Conservation (phyloP, 1,140 invertebrate species). For the Drosophila nigrodunni region DNA sequence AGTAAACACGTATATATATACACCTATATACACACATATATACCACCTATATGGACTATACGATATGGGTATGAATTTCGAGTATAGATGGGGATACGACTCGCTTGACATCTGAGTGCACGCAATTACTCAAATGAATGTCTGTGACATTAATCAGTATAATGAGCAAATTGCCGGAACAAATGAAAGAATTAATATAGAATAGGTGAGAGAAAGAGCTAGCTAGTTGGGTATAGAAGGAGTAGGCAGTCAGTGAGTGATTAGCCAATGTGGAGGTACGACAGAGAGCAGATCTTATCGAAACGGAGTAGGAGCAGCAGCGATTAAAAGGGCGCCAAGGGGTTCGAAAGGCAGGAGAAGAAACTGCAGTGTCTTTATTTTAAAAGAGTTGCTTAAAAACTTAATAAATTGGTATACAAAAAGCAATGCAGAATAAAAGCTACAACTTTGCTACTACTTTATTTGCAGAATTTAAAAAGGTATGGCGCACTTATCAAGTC, state of each 20-base stretch:
- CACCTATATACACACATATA: not conserved
- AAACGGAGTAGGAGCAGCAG: not conserved
- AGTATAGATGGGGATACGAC: slow-evolving; percentile 13
- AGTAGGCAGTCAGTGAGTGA: not conserved
- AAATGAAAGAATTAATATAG: slow-evolving; percentile 10
- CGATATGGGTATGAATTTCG: not conserved
- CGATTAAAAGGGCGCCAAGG: not conserved
- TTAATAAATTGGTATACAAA: too few species aligned
- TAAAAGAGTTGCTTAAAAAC: too few species aligned
- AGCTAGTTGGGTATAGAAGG: not conserved
- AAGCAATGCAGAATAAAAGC: too few species aligned
- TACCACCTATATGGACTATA: not conserved
- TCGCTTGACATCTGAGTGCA: slow-evolving; percentile 12
- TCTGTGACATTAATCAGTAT: slow-evolving; percentile 47
- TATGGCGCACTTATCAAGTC: too few species aligned
- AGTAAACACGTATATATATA: not conserved
- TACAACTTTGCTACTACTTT: too few species aligned
- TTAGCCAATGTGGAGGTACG: not conserved
- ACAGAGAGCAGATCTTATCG: not conserved
- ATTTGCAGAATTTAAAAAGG: too few species aligned
- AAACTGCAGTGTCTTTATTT: too few species aligned
- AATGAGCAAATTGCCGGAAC: slow-evolving; percentile 48
- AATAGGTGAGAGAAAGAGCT: not conserved
- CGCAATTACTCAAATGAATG: slow-evolving; percentile 35
- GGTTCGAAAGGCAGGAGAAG: too few species aligned